A percentile compares a stretch with the other conserved stretches of the same genome.
These are phyloP conservation scores for Drosophila biarmipes DNA, from an alignment of 1,140 invertebrate species.

Conservation along the genomic window DNA sequence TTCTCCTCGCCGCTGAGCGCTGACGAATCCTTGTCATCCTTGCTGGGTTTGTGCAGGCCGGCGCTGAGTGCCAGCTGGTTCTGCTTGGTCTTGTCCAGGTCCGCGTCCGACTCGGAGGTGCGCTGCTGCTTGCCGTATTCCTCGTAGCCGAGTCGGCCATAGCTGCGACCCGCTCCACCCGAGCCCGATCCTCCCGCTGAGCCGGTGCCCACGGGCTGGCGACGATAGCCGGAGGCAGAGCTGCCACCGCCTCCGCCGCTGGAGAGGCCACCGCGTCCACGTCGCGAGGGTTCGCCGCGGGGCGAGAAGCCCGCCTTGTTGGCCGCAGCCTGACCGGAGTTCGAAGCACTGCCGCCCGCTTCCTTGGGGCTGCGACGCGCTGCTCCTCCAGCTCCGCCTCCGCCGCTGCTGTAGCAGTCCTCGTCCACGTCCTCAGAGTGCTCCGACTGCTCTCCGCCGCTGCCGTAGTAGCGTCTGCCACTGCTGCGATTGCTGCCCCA, in stretches of 20 bases:
- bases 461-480: conserved; percentile 65
- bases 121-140: conserved; percentile 80
- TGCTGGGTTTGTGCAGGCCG: conserved; percentile 86
- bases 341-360: conserved; percentile 14
- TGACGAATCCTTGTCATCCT: conserved; percentile 58
- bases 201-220: conserved; percentile 19
- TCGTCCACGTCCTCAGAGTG: conserved; percentile 80
- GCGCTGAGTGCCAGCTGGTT: conserved; percentile 89
- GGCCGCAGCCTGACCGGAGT: conserved; percentile 4
- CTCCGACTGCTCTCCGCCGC: conserved; percentile 69
- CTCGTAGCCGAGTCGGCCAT: conserved; percentile 87
- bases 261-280: conserved; percentile 88
- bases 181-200: conserved; percentile 18
- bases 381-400: conserved; percentile 24
- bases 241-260: conserved; percentile 62
- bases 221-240: conserved; percentile 21
- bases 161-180: conserved; percentile 32
- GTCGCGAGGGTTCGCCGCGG: conserved; percentile 92
- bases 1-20: conserved; percentile 48
- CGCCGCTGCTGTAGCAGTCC: conserved; percentile 66
- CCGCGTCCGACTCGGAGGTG: conserved; percentile 81
- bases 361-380: conserved; percentile 68
- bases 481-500: conserved; percentile 60
- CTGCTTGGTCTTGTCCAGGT: conserved; percentile 88
- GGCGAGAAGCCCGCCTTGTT: conserved; percentile 88